Evolutionary conservation across 2,113 vertebrate genomes (phyloP).

Genomic region (Agapornis roseicollis): DNA sequence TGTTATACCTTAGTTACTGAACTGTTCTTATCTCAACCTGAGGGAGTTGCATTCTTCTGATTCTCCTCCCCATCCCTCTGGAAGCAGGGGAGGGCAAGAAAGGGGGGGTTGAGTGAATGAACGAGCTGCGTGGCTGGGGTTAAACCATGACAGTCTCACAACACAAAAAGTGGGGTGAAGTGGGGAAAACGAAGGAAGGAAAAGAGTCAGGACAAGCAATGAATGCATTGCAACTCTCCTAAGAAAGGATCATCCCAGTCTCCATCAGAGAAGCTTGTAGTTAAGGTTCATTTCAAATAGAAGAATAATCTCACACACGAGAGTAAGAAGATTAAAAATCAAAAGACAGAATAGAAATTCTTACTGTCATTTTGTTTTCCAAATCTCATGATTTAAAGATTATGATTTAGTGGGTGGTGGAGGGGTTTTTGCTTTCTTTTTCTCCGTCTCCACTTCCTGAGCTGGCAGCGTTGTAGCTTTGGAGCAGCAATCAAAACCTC

Average conservation of each 20-base stretch:
- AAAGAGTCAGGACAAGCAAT: not conserved
- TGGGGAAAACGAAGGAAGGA: not conserved
- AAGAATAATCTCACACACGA: not conserved
- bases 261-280: not conserved
- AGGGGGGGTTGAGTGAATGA: too few relatives aligned
- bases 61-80: too few relatives aligned
- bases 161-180: not conserved
- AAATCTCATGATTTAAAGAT: not conserved
- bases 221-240: not conserved
- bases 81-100: too few relatives aligned
- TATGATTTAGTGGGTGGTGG: not conserved
- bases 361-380: not conserved
- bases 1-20: too few relatives aligned
- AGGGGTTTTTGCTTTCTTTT: too few relatives aligned
- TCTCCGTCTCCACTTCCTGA: not conserved
- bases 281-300: not conserved
- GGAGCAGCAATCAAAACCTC: not conserved
- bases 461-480: not conserved
- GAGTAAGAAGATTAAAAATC: slow-evolving; percentile 13
- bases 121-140: too few relatives aligned
- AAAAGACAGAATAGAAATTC: not conserved
- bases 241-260: not conserved
- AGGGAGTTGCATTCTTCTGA: too few relatives aligned
- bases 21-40: too few relatives aligned
- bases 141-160: too few relatives aligned